A percentile compares a stretch with the other conserved stretches of the same genome.
Evolutionary conservation across 1,140 invertebrate genomes (phyloP).

Genomic region (Drosophila asahinai): DNA sequence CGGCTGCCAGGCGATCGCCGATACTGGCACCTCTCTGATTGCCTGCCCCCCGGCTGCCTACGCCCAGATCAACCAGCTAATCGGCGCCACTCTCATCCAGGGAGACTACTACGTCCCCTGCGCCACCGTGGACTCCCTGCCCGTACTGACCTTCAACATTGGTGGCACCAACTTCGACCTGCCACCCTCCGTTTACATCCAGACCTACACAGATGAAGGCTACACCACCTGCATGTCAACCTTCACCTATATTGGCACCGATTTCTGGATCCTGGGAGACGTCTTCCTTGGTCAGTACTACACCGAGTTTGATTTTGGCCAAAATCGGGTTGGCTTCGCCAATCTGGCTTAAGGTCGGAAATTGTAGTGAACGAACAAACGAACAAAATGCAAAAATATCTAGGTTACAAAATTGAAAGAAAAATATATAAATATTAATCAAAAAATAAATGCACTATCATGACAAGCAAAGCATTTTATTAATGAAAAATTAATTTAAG

Average conservation of each 20-base stretch:
- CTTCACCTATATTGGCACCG: conserved; percentile 88
- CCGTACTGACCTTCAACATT: conserved; percentile 60
- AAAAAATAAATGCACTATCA: not conserved
- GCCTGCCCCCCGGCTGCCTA: conserved; percentile 87
- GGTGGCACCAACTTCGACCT: conserved; percentile 60
- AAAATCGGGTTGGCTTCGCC: conserved; percentile 89
- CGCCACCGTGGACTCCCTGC: conserved; percentile 42
- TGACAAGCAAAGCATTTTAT: not conserved
- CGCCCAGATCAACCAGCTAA: conserved; percentile 45
- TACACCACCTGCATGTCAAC: conserved; percentile 93
- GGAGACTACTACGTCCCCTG: conserved; percentile 64
- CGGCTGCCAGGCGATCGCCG: conserved; percentile 89
- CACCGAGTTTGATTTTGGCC: conserved; percentile 89
- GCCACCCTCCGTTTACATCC: conserved; percentile 57
- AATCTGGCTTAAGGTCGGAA: conserved; percentile 80
- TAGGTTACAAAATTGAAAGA: not conserved
- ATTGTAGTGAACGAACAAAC: conserved; percentile 86
- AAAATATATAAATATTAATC: not conserved
- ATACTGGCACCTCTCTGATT: conserved; percentile 91
- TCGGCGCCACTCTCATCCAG: conserved; percentile 40
- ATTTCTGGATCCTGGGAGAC: conserved; percentile 86
- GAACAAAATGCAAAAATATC: not conserved
- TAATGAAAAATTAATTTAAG: not conserved
- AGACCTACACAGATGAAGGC: conserved; percentile 87
- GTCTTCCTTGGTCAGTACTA: conserved; percentile 90